A percentile compares a stretch with the other conserved stretches of the same genome.
Evolutionary conservation across 2,888 invertebrate genomes (phyloP).

Genomic region (Volucella zonaria): DNA sequence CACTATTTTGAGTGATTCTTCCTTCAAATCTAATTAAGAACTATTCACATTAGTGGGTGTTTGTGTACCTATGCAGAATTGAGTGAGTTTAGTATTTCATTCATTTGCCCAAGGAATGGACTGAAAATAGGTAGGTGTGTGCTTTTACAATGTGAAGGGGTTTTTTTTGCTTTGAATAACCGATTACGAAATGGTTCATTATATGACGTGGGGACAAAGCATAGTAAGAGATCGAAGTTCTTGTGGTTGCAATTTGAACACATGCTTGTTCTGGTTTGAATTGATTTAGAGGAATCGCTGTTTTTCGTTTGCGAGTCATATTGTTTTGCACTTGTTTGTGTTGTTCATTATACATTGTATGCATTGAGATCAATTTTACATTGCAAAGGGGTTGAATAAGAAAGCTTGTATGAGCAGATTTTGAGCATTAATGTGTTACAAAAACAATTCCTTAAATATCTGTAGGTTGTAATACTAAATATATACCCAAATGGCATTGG

Average conservation of each 20-base stretch:
- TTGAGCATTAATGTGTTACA: conserved; percentile 23
- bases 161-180: conserved; percentile 42
- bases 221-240: not conserved
- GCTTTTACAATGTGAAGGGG: not conserved
- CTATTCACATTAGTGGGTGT: conserved; percentile 27
- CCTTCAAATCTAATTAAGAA: conserved; percentile 79
- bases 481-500: conserved; percentile 52
- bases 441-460: conserved; percentile 35
- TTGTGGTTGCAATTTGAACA: conserved; percentile 49
- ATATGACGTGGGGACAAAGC: conserved; percentile 11
- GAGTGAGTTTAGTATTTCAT: conserved; percentile 61
- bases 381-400: not conserved
- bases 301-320: conserved; percentile 69
- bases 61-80: conserved; percentile 13
- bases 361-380: conserved; percentile 59
- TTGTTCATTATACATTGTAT: conserved; percentile 54
- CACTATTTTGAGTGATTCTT: conserved; percentile 60
- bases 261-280: conserved; percentile 51
- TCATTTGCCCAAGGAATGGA: conserved; percentile 51
- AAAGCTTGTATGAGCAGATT: conserved; percentile 1
- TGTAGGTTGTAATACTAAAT: conserved; percentile 49
- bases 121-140: conserved; percentile 37
- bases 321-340: conserved; percentile 30
- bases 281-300: conserved; percentile 70
- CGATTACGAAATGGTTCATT: conserved; percentile 59